phyloP scores from a whole-genome alignment of 2,797 vertebrate species.

The Poecilia gillii region DNA sequence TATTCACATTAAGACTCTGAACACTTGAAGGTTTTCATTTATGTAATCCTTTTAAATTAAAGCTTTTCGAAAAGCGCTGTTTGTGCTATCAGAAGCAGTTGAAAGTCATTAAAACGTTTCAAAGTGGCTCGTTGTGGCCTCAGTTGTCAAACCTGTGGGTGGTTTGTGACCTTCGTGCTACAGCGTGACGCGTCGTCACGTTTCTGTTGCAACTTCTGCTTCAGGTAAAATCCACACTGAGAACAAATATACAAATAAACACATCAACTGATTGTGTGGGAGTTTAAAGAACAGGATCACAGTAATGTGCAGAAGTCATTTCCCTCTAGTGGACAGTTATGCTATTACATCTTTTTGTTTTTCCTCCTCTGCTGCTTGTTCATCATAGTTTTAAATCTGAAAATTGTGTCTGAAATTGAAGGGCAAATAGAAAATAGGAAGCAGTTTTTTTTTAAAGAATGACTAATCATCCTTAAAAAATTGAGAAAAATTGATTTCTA shows the following conservation, averaged over 20 bases:
- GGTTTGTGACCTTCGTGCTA: not conserved
- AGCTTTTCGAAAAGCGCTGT: not conserved
- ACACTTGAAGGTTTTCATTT: not conserved
- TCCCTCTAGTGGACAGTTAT: slow-evolving; percentile 32
- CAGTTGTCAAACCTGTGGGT: not conserved
- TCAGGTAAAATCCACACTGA: not conserved
- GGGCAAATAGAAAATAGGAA: not conserved
- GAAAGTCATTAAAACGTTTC: not conserved
- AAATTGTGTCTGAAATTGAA: not conserved
- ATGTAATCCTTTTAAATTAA: not conserved
- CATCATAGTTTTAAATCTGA: not conserved
- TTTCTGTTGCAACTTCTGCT: not conserved
- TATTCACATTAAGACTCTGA: not conserved
- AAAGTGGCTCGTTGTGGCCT: not conserved
- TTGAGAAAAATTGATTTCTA: no score
- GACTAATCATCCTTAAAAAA: no score
- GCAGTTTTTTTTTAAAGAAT: no score
- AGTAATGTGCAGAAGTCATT: not conserved
- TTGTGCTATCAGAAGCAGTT: not conserved
- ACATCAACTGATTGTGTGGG: not conserved
- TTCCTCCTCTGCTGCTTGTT: not conserved
- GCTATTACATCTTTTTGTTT: not conserved
- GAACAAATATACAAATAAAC: not conserved
- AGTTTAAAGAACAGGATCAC: not conserved
- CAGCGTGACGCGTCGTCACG: not conserved